Base-by-base conservation (phyloP, 2,797 vertebrate genomes). In the Dendrocincla tyrannina region DNA sequence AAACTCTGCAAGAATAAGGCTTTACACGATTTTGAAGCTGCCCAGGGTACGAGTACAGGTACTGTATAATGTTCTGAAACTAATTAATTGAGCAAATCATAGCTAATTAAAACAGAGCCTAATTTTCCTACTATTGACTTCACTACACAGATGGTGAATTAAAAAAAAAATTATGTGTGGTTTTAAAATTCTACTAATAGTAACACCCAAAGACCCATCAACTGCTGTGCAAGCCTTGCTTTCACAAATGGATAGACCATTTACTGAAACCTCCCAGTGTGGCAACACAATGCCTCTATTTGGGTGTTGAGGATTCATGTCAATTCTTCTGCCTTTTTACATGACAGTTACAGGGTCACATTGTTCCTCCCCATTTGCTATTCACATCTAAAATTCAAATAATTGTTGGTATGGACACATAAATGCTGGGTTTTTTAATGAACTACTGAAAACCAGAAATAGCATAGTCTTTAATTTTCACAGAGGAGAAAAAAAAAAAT, bases 101-200 rank as follows among this genome's bases (percentile, higher is more conserved):
- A 41, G 59, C 70, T 90, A 92, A 94, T 89, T 86, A 97, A 91
- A 96, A 69, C 42, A 83, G 32, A 93, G 33, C 20, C 62, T 73
- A 17, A 59, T 82, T 93, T 85, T 88, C 85, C 62, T 60, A 6
- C 44, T 74, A 44, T 14, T 77, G 68, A 68, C 53, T 90, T 91
- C 33, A 64, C 58, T 55, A 89, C n/a, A 69, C 62, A 87, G 92
- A 92, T 64, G 69, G 77, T 72, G n/a, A 94, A 89, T 76, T 32
- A 64, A 56, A 78, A 95, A 92, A 63, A 56, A 64, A 91, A 94
- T 72, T 53, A 87, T 32, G 8, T 5, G 35, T 41, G 20, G 17
- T 56, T 80, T 58, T 55, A 80, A 91, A 92, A 81, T 55, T 88
- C 42, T 83, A 70, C 68, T 94, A 80, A 84, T 70, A 77, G 64